Base-by-base conservation (phyloP, 2,113 vertebrate species). In the Calonectris borealis region DNA sequence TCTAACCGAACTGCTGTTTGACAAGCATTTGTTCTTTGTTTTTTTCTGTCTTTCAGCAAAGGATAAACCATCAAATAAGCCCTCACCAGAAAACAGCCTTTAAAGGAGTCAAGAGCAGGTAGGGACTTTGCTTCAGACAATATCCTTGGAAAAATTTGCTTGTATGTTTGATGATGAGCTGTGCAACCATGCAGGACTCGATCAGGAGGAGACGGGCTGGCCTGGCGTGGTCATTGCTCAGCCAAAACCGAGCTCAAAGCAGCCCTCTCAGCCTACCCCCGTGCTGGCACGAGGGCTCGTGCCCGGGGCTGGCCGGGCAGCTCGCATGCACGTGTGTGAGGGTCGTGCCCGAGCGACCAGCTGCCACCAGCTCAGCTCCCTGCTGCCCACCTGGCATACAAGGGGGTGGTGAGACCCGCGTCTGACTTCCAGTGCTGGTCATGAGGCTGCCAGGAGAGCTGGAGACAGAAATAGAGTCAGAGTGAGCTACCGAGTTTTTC, bases 11-110 rank as follows among this genome's bases (percentile, higher is more conserved):
- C 44, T 27, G 22, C 57, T 57, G 11, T 24, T 32, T 89, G 64
- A 86, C 26, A 42, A 65, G 18, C 6, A 13, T 38, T 72, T 69
- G 24, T 48, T 77, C 32, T 88, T 70, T 92, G 29, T 69, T 75
- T 75, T 92, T 44, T 61, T 34, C 16, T 96, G 65, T 96, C 69
- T 97, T 97, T 91, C 95, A 96, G 96, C 85, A 81, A 71, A 93
- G 71, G 71, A 87, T 52, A 93, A 97, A 86, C 57, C 54, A 61
- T 32, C 96, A 95, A 46, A 72, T 42, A 60, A 96, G 18, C 82
- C 83, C 60, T n/a, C 22, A 22, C 46, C 76, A 94, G 89, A 70
- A 90, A 54, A 42, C 70, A 86, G 38, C 64, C 46, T 86, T 51
- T 76, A 96, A 92, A 86, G 83, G 87, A 89, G 34, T 42, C 60